Conservation (phyloP, 2,888 invertebrate genomes). For the Itoplectis maculator region DNA sequence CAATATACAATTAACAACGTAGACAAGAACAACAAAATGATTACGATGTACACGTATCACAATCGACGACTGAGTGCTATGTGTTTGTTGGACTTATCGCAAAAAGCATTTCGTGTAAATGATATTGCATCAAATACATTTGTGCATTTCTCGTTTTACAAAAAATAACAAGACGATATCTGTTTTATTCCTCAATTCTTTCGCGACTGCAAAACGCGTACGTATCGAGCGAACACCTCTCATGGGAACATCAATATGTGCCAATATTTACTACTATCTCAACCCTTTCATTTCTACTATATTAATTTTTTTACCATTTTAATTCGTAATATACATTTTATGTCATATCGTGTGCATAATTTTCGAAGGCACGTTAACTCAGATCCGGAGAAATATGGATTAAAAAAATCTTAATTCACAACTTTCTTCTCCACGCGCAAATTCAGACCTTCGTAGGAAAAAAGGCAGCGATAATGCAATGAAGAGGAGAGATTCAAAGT, state of each 20-base stretch:
- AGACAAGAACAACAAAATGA: conserved; percentile 57
- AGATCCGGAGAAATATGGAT: not conserved
- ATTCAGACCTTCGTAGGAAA: not conserved
- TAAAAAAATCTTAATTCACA: not conserved
- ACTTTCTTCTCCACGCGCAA: conserved; percentile 2
- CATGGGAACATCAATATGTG: conserved; percentile 35
- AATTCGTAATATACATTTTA: conserved; percentile 4
- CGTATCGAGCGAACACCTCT: conserved; percentile 37
- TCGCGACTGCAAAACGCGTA: conserved; percentile 28
- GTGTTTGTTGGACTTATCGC: conserved; percentile 67
- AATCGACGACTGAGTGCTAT: conserved; percentile 70
- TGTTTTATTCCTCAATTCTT: conserved; percentile 48
- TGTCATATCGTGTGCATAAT: not conserved
- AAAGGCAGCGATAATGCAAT: conserved; percentile 17
- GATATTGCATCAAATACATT: conserved; percentile 66
- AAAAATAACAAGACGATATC: conserved; percentile 43
- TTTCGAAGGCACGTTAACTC: not conserved
- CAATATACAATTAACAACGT: conserved; percentile 67
- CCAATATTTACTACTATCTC: conserved; percentile 44
- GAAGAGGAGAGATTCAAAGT: conserved; percentile 1
- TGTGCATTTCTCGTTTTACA: conserved; percentile 64
- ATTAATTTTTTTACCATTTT: not conserved
- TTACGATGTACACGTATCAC: conserved; percentile 69
- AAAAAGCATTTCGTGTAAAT: conserved; percentile 69
- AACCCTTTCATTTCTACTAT: conserved; percentile 26